Base-by-base conservation (phyloP, 2,888 invertebrate genomes). In the Athetis lepigone region DNA sequence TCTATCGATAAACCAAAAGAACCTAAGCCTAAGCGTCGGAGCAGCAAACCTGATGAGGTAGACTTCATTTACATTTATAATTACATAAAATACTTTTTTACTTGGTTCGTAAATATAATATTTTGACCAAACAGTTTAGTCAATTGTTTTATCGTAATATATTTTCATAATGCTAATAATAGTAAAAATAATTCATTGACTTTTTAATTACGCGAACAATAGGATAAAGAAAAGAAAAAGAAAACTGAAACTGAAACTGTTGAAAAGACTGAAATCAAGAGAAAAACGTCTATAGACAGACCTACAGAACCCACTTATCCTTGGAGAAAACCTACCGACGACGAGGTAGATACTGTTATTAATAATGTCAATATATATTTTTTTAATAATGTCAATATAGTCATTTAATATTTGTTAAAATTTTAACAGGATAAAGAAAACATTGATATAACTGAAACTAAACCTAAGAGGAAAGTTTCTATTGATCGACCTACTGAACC, bases 41-140 rank as follows among this genome's bases (percentile, higher is more conserved):
- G 78, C 25, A 69, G 66, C 50, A 76, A 75, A 65, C 40, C 66
- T 51, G 65, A 75, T 29, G 84, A 88, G 86, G 87, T 88, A 86
- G 65, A 55, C 11, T 54, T 47, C n/a, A 45, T 47, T 69, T 33
- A 13, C 6, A 11, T 40, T 58, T n/a, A 51, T 36, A 18, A 29
- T 57, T 21, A 13, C 0, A 25, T 2, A 43, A 43, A 58, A 16
- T 40, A 29, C 4, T 37, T 16, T 39, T 39, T 8, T 6, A 3
- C 21, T 39, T 49, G 0, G 16, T n/a, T n/a, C n/a, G n/a, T n/a
- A n/a, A n/a, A n/a, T n/a, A n/a, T 25, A n/a, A 43, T 25, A 2
- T 43, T n/a, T 37, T 37, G 7, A n/a, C 4, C n/a, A 37, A 37
- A 37, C 7, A 6, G n/a, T n/a, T 16, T 16, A 37, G 16, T 37